These are phyloP conservation scores for Dolichopus griseipennis DNA, from an alignment of 2,888 invertebrate species.

Conservation along the genomic window DNA sequence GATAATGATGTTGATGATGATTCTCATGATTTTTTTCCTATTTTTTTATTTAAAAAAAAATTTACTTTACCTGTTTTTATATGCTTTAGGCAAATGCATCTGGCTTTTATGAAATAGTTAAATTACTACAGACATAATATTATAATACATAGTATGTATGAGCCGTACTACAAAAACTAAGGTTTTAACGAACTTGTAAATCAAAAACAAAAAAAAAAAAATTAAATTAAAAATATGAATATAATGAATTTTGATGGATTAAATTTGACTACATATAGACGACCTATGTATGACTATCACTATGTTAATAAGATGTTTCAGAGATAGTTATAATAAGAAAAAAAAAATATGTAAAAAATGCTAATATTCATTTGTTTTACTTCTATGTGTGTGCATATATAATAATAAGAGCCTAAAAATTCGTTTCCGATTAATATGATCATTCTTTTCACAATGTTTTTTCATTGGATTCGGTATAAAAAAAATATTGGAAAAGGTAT, in stretches of 20 bases:
- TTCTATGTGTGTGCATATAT: too few species aligned
- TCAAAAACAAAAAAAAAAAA: neutral
- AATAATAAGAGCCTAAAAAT: too few species aligned
- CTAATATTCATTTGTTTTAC: too few species aligned
- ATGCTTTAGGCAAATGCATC: neutral
- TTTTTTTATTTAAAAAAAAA: neutral
- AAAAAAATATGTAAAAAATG: too few species aligned
- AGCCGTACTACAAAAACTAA: neutral
- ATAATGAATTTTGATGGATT: conserved; percentile 5
- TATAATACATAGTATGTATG: neutral
- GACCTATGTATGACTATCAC: neutral
- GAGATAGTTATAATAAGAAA: neutral
- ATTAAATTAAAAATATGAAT: neutral
- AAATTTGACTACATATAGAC: neutral
- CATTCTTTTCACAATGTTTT: too few species aligned
- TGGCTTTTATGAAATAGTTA: neutral
- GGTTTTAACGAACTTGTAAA: neutral
- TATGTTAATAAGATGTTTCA: neutral
- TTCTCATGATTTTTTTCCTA: neutral
- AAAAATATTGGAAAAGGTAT: too few species aligned
- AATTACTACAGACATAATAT: too few species aligned
- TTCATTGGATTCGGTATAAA: too few species aligned
- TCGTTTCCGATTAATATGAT: too few species aligned
- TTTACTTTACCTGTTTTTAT: too few species aligned
- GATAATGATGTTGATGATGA: neutral